Conservation (phyloP, 2,797 vertebrate species). For the Anas capensis region DNA sequence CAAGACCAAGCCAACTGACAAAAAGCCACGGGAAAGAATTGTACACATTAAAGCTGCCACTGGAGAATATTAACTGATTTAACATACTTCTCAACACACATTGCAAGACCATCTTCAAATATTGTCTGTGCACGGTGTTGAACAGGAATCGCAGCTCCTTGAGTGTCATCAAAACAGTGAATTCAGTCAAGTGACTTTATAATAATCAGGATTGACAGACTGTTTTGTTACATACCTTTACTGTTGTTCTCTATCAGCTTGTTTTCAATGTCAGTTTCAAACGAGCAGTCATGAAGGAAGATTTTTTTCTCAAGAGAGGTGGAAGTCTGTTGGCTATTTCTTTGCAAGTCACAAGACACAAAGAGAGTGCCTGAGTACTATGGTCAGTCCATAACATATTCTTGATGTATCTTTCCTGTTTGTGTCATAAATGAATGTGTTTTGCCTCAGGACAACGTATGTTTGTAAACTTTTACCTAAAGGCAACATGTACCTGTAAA, state of each 20-base stretch:
- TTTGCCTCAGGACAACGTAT: not conserved
- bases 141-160: constrained; percentile 30
- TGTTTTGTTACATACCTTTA: not conserved
- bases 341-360: not conserved
- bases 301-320: not conserved
- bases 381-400: not conserved
- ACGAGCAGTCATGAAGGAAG: not conserved
- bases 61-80: not conserved
- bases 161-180: not conserved
- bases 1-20: not conserved
- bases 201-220: not conserved
- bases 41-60: not conserved
- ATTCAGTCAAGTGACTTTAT: not conserved
- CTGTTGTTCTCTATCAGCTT: not conserved
- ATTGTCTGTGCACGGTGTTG: not conserved
- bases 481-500: not conserved
- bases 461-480: not conserved
- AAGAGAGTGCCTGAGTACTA: not conserved
- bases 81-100: not conserved
- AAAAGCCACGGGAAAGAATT: not conserved
- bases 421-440: not conserved
- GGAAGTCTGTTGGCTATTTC: not conserved
- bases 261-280: not conserved
- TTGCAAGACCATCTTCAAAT: constrained; percentile 28
- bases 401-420: not conserved